Percentiles rank a stretch among this genome's conserved stretches.
phyloP scores from a whole-genome alignment of 2,797 vertebrate species.

The Hoplostethus atlanticus region DNA sequence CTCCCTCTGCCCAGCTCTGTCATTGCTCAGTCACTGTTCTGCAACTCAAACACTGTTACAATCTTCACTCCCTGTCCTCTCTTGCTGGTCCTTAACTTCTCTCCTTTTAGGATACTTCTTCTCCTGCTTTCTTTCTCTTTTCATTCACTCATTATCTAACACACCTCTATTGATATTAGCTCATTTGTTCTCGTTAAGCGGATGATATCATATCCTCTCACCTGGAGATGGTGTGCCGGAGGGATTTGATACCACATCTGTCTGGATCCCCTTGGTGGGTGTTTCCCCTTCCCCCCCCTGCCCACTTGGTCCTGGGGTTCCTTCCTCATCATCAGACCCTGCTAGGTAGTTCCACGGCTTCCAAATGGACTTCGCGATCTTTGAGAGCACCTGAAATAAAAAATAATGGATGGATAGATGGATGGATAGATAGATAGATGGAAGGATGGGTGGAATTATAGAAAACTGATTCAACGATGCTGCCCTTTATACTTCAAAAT shows the following conservation, averaged over 20 bases:
- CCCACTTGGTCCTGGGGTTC: slow-evolving; percentile 37
- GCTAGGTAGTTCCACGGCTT: slow-evolving; percentile 84
- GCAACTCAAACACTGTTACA: background rate
- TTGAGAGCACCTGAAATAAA: slow-evolving; percentile 72
- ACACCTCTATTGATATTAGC: background rate
- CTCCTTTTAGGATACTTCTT: no score
- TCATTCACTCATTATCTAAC: background rate
- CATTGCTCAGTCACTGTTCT: background rate
- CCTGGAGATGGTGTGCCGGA: slow-evolving; percentile 49
- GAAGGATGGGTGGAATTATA: no score
- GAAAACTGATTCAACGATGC: background rate
- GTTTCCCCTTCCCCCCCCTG: slow-evolving; percentile 27
- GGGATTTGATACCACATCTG: slow-evolving; percentile 12
- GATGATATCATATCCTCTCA: slow-evolving; percentile 15
- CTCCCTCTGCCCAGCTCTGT: background rate
- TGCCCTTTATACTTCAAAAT: background rate
- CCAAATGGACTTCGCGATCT: slow-evolving; percentile 82
- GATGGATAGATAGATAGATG: background rate
- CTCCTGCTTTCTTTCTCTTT: no score
- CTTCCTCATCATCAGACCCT: slow-evolving; percentile 58
- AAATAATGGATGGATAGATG: background rate
- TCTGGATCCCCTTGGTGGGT: slow-evolving; percentile 10
- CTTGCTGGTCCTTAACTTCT: no score
- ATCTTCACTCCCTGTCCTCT: background rate
- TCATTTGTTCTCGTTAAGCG: background rate